Conservation (phyloP, 1,140 invertebrate genomes). For the Drosophila lini region DNA sequence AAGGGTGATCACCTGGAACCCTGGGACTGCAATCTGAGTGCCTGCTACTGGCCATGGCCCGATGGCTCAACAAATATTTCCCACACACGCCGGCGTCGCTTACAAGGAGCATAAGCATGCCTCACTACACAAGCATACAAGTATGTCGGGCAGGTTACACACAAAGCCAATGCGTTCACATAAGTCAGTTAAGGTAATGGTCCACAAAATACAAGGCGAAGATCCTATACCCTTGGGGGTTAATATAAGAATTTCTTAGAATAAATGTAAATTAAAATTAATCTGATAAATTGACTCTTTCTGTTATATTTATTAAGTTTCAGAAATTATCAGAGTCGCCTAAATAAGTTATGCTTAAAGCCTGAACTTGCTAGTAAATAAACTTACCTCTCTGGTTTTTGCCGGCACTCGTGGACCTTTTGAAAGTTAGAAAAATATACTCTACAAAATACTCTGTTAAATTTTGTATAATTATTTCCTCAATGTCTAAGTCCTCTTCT, state of each 20-base stretch:
- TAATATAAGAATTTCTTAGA: too few species aligned
- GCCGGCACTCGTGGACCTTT: too few species aligned
- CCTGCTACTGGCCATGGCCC: constrained; percentile 58
- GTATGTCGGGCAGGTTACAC: constrained; percentile 73
- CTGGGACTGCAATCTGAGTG: constrained; percentile 16
- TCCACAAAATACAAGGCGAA: constrained; percentile 4
- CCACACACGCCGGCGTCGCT: constrained; percentile 64
- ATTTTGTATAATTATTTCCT: neutral
- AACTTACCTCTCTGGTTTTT: neutral
- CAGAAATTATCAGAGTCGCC: too few species aligned
- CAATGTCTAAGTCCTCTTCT: neutral
- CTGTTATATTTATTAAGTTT: neutral
- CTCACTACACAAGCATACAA: constrained; percentile 31
- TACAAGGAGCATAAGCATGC: constrained; percentile 48
- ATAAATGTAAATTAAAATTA: neutral
- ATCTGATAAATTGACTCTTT: neutral
- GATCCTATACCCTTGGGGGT: constrained; percentile 8
- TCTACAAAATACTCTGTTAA: too few species aligned
- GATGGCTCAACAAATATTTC: constrained; percentile 60
- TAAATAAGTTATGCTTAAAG: too few species aligned
- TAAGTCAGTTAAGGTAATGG: constrained; percentile 42
- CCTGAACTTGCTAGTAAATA: neutral
- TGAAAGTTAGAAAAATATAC: too few species aligned
- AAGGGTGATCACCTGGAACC: constrained; percentile 25
- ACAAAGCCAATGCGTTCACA: constrained; percentile 59